phyloP scores from a whole-genome alignment of 2,797 vertebrate species.

The Hybognathus amarus region DNA sequence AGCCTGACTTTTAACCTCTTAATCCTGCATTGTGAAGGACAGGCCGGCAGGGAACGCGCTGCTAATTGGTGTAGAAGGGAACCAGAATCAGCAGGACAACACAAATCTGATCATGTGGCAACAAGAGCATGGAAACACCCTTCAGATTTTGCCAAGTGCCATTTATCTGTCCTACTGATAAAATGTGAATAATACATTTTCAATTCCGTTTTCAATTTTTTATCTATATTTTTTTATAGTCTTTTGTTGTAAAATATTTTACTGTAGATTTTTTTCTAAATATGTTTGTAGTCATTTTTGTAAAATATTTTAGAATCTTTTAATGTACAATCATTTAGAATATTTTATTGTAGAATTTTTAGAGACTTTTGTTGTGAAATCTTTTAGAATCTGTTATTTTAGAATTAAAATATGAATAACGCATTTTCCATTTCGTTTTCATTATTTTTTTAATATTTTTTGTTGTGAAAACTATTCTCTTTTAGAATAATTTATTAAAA shows the following conservation, averaged over 20 bases:
- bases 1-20: slow-evolving; percentile 76
- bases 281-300: background rate
- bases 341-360: too few relatives aligned
- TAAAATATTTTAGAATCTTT: background rate
- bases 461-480: too few relatives aligned
- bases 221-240: background rate
- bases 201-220: background rate
- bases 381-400: too few relatives aligned
- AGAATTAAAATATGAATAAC: too few relatives aligned
- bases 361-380: too few relatives aligned
- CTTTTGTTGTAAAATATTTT: background rate
- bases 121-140: background rate
- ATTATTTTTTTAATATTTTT: too few relatives aligned
- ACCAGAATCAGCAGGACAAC: slow-evolving; percentile 8
- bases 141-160: background rate
- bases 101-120: background rate
- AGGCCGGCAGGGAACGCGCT: slow-evolving; percentile 46
- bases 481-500: background rate
- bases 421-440: too few relatives aligned
- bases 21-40: slow-evolving; percentile 67
- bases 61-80: slow-evolving; percentile 64
- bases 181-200: background rate
- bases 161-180: background rate
- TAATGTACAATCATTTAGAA: too few relatives aligned
- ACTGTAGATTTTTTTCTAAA: too few relatives aligned